Percentiles rank a stretch among this genome's conserved stretches.
phyloP scores from a whole-genome alignment of 2,888 invertebrate genomes.

The Tiphia femorata region DNA sequence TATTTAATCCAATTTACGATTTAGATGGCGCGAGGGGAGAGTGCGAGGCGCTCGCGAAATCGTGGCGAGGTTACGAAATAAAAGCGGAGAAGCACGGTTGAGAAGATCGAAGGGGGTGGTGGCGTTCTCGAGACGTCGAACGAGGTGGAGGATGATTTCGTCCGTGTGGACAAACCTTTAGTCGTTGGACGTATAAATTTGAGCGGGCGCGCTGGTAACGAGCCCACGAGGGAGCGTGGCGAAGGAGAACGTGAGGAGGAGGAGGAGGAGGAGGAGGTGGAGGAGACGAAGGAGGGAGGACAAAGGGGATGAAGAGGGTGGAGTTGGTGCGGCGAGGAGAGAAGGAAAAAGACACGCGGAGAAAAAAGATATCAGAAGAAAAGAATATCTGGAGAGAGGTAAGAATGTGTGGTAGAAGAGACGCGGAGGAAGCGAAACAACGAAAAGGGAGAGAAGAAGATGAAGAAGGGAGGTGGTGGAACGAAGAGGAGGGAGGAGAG shows the following conservation, averaged over 20 bases:
- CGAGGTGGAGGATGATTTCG: not conserved
- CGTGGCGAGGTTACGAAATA: not conserved
- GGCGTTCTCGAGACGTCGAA: conserved; percentile 23
- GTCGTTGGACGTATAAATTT: conserved; percentile 45
- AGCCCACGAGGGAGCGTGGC: conserved; percentile 33
- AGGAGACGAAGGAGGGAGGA: conserved; percentile 8
- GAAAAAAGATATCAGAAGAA: conserved; percentile 3
- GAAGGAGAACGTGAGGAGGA: conserved; percentile 8
- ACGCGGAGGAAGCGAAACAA: conserved; percentile 10
- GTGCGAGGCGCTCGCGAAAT: not conserved
- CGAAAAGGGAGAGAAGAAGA: conserved; percentile 20
- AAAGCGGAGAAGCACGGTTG: not conserved
- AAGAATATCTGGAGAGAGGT: not conserved
- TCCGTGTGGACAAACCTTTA: conserved; percentile 34
- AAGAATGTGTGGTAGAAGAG: conserved; percentile 2
- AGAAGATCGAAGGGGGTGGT: too few species aligned
- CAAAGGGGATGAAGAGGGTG: conserved; percentile 7
- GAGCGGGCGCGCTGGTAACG: conserved; percentile 49
- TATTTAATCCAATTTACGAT: too few species aligned
- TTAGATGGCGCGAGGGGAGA: not conserved
- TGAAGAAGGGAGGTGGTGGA: conserved; percentile 17
- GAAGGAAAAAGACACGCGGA: not conserved
- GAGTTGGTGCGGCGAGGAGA: conserved; percentile 7
- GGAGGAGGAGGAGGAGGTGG: not conserved
- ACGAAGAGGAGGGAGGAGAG: conserved; percentile 13